phyloP scores from a whole-genome alignment of 2,797 vertebrate genomes.

The Tympanoctomys barrerae region DNA sequence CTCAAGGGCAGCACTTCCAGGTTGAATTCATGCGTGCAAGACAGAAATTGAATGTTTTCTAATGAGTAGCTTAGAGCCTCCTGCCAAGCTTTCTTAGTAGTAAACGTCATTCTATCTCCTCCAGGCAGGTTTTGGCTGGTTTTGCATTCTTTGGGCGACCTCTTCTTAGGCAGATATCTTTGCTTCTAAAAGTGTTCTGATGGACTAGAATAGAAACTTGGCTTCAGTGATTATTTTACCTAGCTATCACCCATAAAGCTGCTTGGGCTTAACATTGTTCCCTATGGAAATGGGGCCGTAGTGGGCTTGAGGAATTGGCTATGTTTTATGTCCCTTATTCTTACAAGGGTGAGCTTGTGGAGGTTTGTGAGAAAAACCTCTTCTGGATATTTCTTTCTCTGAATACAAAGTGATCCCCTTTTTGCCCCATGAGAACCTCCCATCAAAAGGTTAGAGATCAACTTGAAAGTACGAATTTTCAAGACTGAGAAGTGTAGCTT shows the following conservation, averaged over 20 bases:
- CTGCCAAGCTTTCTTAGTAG: background rate
- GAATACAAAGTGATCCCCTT: background rate
- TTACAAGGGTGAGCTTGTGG: background rate
- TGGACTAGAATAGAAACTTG: background rate
- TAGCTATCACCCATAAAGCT: background rate
- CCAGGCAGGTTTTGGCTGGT: background rate
- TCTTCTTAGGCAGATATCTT: slow-evolving; percentile 8
- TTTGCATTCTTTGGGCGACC: background rate
- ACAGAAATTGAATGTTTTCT: background rate
- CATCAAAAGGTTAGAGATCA: background rate
- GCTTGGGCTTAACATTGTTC: background rate
- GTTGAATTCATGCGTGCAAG: background rate
- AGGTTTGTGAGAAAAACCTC: background rate
- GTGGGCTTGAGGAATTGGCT: background rate
- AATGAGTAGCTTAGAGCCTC: background rate
- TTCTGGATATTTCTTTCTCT: background rate
- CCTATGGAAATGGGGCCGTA: background rate
- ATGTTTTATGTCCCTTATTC: background rate
- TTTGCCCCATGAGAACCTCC: background rate
- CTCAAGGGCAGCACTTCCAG: background rate
- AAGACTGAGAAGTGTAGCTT: slow-evolving; percentile 1
- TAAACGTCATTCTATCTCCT: background rate
- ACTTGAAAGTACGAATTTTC: slow-evolving; percentile 26
- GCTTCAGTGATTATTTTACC: slow-evolving; percentile 27
- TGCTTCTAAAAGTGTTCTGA: background rate